Evolutionary conservation across 1,140 invertebrate genomes (phyloP), one percentile per base, ranked within the genome.

Genomic region (Chlorops oryzae): DNA sequence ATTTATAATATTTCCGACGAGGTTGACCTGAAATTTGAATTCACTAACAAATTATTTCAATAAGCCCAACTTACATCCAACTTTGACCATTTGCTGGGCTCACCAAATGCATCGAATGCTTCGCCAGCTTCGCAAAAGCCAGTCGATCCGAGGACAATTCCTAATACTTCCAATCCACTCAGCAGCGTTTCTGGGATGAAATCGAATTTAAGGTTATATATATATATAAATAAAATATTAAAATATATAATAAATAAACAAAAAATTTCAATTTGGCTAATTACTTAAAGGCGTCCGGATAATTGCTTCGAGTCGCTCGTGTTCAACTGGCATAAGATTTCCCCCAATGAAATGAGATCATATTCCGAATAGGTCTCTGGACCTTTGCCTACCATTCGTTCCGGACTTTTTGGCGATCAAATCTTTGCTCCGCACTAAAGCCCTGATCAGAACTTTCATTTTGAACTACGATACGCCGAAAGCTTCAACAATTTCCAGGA

Each of bases 281-380:
- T 46, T 48, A 55, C 54, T 25, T 55, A 23, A 51, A 52, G 17
- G 54, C 54, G 22, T 51, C 50, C 3, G 45, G 41, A 32, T 55
- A 50, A 23, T 51, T 46, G 10, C 12, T 37, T 46, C 21, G 52
- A 51, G 44, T 55, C 54, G 1, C 27, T 40, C 7, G 18, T 37
- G 41, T 55, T 52, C 12, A 55, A 23, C 25, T 52, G 27, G n/a
- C 54, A 55, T n/a, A 52, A 7, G 17, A 55, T 51, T 49, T 49
- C 45, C n/a, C 50, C 54, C 54, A 55, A 40, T 5, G 45, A 17
- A 22, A 21, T 38, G 12, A 55, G 24, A 49, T 55, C 54, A 38
- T 55, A 55, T 27, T 51, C 54, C 1, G 54, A 55, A 37, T 55
- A 55, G 5, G 50, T 55, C 18, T 32, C 6, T 9, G 54, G 54